A percentile compares a stretch with the other conserved stretches of the same genome.
Evolutionary conservation across 2,113 vertebrate genomes (phyloP).

Genomic region (Myotis brandtii): DNA sequence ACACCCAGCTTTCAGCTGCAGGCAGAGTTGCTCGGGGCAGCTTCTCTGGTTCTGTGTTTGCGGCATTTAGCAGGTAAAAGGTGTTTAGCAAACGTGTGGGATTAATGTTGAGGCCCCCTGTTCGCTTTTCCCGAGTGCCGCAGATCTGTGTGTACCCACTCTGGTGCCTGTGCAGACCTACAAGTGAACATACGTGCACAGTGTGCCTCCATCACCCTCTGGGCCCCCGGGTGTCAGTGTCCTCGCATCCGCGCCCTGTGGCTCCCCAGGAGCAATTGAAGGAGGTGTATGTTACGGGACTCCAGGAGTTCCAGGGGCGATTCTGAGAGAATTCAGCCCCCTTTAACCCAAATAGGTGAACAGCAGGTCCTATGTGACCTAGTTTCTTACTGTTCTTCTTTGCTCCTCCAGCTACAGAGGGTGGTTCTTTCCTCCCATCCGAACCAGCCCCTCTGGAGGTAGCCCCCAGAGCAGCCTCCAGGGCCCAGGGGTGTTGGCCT

Average conservation of each 20-base stretch:
- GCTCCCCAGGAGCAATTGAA: neutral
- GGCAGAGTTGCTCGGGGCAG: neutral
- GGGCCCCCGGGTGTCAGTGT: neutral
- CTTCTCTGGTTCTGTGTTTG: neutral
- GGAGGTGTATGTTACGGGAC: neutral
- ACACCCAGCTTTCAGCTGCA: neutral
- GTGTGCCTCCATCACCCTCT: neutral
- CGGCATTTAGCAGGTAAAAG: neutral
- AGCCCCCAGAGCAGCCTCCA: neutral
- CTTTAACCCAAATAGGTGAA: neutral
- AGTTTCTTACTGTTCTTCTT: neutral
- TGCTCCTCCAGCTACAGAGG: neutral
- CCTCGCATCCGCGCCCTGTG: neutral
- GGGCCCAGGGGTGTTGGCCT: neutral
- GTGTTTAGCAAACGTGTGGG: neutral
- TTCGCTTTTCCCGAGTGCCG: neutral
- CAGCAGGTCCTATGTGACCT: neutral
- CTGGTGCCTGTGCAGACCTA: neutral
- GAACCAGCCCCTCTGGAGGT: neutral
- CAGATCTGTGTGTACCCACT: neutral
- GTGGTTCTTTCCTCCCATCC: neutral
- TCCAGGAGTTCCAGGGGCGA: neutral
- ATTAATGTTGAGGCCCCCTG: neutral
- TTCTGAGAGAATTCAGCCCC: neutral
- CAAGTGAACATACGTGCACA: rapidly evolving